A percentile compares a stretch with the other conserved stretches of the same genome.
phyloP scores from a whole-genome alignment of 2,888 invertebrate genomes.

The Physocephala rufipes region DNA sequence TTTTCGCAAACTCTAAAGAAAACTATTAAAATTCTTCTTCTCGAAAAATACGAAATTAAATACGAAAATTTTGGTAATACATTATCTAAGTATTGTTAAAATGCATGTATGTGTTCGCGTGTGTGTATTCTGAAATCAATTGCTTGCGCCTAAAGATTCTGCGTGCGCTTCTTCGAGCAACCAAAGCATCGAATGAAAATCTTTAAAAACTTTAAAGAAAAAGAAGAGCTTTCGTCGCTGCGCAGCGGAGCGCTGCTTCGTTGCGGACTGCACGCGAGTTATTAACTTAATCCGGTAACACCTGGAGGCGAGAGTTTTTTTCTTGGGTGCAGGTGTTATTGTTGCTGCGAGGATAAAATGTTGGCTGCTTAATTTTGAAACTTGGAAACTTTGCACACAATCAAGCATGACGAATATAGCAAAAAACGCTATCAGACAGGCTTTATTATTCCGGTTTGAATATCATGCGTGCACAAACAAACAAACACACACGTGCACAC shows the following conservation, averaged over 20 bases:
- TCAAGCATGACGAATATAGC: conserved; percentile 23
- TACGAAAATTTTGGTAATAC: not conserved
- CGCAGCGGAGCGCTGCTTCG: not conserved
- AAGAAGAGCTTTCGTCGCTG: too few species aligned
- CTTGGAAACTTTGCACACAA: conserved; percentile 24
- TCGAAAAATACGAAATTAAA: not conserved
- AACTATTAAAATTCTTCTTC: not conserved
- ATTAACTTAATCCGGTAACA: conserved; percentile 21
- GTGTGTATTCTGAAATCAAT: not conserved
- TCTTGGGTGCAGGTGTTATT: conserved; percentile 22
- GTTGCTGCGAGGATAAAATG: conserved; percentile 19
- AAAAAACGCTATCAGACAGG: conserved; percentile 10
- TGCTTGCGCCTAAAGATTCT: not conserved
- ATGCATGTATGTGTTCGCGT: not conserved
- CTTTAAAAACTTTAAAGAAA: too few species aligned
- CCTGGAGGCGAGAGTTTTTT: conserved; percentile 7
- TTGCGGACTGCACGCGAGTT: not conserved
- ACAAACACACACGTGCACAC: not conserved
- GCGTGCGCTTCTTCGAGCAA: too few species aligned
- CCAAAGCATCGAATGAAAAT: too few species aligned
- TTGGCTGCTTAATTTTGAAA: conserved; percentile 27
- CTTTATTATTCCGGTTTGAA: conserved; percentile 1
- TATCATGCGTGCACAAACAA: conserved; percentile 5
- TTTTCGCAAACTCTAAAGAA: not conserved
- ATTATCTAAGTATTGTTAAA: not conserved